A percentile compares a stretch with the other conserved stretches of the same genome.
These are phyloP conservation scores for Leucoraja erinaceus DNA, from an alignment of 2,113 vertebrate species.

Conservation along the genomic window DNA sequence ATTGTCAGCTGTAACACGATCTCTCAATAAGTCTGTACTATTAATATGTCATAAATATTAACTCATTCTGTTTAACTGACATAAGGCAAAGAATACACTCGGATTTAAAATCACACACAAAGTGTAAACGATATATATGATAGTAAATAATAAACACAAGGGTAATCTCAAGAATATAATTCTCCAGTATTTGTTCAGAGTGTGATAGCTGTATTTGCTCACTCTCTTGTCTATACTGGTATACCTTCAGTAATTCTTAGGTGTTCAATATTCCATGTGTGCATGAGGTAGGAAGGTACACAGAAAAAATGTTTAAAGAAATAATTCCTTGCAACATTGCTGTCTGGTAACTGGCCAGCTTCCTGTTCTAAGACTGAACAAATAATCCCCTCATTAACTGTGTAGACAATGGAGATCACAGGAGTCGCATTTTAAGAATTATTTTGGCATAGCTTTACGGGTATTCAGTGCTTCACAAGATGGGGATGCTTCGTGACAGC, in stretches of 20 bases:
- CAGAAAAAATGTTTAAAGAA: background rate
- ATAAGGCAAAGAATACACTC: background rate
- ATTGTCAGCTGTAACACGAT: background rate
- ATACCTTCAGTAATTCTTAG: background rate
- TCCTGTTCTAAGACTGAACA: background rate
- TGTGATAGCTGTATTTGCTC: background rate
- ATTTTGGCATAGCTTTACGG: background rate
- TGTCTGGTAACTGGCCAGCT: background rate
- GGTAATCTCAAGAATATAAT: conserved; percentile 21
- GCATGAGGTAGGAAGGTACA: background rate
- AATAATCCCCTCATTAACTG: background rate
- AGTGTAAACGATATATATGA: background rate
- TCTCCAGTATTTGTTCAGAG: background rate
- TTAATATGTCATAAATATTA: conserved; percentile 20
- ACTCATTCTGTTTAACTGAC: conserved; percentile 13
- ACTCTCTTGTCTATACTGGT: background rate
- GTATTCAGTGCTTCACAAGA: background rate
- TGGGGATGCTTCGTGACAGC: background rate
- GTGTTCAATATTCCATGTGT: background rate
- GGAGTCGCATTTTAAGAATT: background rate
- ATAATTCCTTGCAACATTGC: background rate
- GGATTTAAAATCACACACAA: conserved; percentile 13
- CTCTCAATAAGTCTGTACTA: background rate
- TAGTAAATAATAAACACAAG: background rate
- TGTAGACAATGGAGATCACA: background rate